These are phyloP conservation scores for Calosoma granatense DNA, from an alignment of 1,140 invertebrate species.

Conservation along the genomic window DNA sequence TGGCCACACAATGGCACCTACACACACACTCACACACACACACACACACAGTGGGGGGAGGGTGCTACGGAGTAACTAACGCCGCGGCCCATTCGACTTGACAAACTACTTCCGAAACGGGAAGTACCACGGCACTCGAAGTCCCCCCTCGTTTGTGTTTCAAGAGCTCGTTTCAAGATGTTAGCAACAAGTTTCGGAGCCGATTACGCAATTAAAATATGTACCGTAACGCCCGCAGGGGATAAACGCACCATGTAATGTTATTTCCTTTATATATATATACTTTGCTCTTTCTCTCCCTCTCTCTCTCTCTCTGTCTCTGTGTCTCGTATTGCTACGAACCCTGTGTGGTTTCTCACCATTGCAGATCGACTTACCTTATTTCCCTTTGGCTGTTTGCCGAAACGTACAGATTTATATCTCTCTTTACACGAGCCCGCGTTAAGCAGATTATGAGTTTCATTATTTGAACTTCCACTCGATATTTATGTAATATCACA, in stretches of 20 bases:
- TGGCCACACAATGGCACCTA: background rate
- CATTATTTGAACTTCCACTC: background rate
- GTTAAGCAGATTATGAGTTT: background rate
- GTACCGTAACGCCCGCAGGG: background rate
- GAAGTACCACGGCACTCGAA: slow-evolving; percentile 3
- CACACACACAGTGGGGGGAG: background rate
- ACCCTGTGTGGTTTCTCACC: too few relatives aligned
- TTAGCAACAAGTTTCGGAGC: slow-evolving; percentile 7
- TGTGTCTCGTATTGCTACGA: too few relatives aligned
- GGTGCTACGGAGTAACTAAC: background rate
- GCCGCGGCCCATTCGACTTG: slow-evolving; percentile 3
- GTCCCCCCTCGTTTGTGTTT: slow-evolving; percentile 3
- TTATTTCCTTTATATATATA: too few relatives aligned
- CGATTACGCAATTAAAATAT: slow-evolving; percentile 9
- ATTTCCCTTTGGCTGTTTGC: too few relatives aligned
- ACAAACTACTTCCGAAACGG: slow-evolving; percentile 5
- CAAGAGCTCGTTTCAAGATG: background rate
- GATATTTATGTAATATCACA: slow-evolving; percentile 5
- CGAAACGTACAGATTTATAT: background rate
- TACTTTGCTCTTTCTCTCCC: too few relatives aligned
- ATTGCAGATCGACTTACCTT: too few relatives aligned
- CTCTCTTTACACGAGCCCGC: background rate
- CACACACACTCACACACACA: background rate
- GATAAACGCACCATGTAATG: too few relatives aligned
- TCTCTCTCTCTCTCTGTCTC: too few relatives aligned